Percentiles rank a stretch among this genome's conserved stretches.
These are phyloP conservation scores for Eupeodes latifasciatus DNA, from an alignment of 2,888 invertebrate genomes.

Conservation along the genomic window DNA sequence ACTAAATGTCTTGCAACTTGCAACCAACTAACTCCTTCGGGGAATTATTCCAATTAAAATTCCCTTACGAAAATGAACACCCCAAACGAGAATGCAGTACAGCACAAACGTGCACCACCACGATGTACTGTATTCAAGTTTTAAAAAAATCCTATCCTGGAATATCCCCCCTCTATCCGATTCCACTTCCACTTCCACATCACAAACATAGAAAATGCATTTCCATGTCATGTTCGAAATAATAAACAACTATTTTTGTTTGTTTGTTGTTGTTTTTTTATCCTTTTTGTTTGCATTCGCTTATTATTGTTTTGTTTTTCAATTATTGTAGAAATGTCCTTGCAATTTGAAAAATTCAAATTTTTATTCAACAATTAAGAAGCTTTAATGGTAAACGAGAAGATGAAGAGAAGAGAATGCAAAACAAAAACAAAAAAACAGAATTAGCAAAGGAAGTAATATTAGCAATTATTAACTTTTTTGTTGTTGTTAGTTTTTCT, in stretches of 20 bases:
- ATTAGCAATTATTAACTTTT: constrained; percentile 57
- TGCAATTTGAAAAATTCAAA: constrained; percentile 58
- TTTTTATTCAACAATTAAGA: constrained; percentile 59
- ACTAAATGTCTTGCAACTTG: neutral
- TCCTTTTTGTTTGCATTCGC: neutral
- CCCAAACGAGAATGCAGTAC: neutral
- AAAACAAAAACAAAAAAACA: constrained; percentile 7
- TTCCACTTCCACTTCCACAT: neutral
- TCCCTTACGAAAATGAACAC: constrained; percentile 45
- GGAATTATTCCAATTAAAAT: constrained; percentile 65
- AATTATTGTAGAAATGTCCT: constrained; percentile 55
- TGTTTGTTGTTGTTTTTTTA: no score
- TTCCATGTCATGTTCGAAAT: constrained; percentile 22
- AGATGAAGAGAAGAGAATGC: constrained; percentile 1
- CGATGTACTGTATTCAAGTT: neutral
- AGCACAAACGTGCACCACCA: no score
- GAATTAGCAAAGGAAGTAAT: constrained; percentile 47
- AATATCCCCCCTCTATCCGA: neutral
- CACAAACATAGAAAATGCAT: constrained; percentile 13
- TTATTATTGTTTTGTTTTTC: constrained; percentile 7
- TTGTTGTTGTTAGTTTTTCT: neutral
- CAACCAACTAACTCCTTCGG: constrained; percentile 22
- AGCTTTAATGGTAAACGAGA: constrained; percentile 47
- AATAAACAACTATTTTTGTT: neutral
- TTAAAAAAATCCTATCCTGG: constrained; percentile 28